Conservation (phyloP, 2,113 vertebrate species). For the Equus quagga region DNA sequence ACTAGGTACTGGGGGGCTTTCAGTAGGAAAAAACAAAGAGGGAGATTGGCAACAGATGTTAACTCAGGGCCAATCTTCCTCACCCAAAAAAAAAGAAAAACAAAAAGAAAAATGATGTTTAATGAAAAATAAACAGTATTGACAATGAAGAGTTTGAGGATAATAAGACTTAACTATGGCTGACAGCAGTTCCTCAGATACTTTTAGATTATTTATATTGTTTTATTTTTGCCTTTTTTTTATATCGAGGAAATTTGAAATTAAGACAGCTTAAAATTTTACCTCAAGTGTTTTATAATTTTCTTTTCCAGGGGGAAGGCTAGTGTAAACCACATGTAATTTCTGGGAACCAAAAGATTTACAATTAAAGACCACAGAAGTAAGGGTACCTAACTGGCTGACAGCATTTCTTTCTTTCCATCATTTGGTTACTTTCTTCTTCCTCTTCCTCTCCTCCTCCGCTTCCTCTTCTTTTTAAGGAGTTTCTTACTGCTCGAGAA, state of each 20-base stretch:
- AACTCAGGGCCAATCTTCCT: too few species aligned
- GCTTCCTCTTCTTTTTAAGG: background rate
- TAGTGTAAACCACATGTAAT: background rate
- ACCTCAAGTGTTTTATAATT: background rate
- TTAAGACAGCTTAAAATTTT: background rate
- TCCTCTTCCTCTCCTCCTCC: background rate
- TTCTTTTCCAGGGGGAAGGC: background rate
- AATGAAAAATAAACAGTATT: background rate
- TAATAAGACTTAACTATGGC: too few species aligned
- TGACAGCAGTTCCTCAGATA: background rate
- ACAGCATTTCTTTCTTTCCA: background rate
- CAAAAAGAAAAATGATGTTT: background rate
- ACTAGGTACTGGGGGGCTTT: too few species aligned
- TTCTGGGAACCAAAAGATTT: background rate
- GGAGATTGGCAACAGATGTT: too few species aligned
- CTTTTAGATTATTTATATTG: background rate
- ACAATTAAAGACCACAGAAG: background rate
- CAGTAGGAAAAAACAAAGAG: too few species aligned
- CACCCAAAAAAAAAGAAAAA: too few species aligned
- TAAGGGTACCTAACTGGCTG: background rate
- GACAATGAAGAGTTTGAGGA: background rate
- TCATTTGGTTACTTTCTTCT: background rate
- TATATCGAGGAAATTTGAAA: background rate
- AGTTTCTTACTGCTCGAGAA: background rate
- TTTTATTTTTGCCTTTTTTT: background rate